Conservation (phyloP, 1,140 invertebrate genomes). For the Bathynomus jamesi region DNA sequence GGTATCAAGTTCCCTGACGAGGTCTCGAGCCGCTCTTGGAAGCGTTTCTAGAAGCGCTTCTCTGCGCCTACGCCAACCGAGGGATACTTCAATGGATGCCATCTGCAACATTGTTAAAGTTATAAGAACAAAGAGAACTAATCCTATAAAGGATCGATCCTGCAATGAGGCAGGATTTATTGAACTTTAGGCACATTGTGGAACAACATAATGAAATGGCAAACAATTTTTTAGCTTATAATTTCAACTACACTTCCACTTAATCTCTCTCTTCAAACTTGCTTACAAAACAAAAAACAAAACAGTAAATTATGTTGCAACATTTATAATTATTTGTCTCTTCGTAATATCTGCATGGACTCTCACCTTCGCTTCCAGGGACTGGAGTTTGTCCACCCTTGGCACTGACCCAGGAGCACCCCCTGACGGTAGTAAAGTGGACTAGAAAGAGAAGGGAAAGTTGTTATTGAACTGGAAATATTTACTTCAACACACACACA, state of each 20-base stretch:
- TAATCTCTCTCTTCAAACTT: too few relatives aligned
- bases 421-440: conserved; percentile 31
- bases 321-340: too few relatives aligned
- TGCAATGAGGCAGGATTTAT: neutral
- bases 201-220: neutral
- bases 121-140: neutral
- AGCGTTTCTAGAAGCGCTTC: conserved; percentile 40
- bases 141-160: neutral
- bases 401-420: conserved; percentile 39
- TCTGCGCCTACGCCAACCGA: conserved; percentile 51
- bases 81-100: conserved; percentile 73
- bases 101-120: conserved; percentile 62
- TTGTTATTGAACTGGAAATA: too few relatives aligned
- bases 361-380: conserved; percentile 66
- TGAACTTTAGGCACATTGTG: neutral
- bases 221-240: neutral
- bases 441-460: too few relatives aligned
- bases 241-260: too few relatives aligned
- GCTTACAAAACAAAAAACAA: too few relatives aligned
- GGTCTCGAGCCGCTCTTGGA: conserved; percentile 38
- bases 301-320: too few relatives aligned
- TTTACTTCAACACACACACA: too few relatives aligned
- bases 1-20: conserved; percentile 58
- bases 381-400: conserved; percentile 63
- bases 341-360: too few relatives aligned